Conservation (phyloP, 1,140 invertebrate species). For the Bombus sylvicola region DNA sequence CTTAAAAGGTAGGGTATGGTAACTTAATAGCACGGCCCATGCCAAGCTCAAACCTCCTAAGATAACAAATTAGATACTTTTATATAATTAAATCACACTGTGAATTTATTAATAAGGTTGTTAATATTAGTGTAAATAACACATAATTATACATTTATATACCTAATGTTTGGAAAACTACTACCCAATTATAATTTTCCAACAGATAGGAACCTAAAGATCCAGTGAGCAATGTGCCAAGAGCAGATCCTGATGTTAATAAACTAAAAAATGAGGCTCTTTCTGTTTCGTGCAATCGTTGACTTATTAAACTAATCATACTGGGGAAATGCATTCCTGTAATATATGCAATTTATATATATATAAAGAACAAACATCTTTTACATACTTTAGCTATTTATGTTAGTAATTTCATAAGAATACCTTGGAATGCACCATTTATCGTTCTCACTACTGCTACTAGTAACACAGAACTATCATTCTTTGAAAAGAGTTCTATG, state of each 20-base stretch:
- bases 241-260: slow-evolving; percentile 86
- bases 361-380: not conserved
- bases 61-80: slow-evolving; percentile 28
- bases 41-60: slow-evolving; percentile 83
- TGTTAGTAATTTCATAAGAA: slow-evolving; percentile 7
- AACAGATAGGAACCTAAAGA: slow-evolving; percentile 88
- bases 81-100: not conserved
- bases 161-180: slow-evolving; percentile 88
- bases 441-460: slow-evolving; percentile 85
- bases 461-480: slow-evolving; percentile 84
- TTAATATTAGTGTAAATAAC: not conserved
- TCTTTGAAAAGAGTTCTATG: slow-evolving; percentile 84
- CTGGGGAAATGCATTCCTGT: slow-evolving; percentile 88
- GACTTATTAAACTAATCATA: slow-evolving; percentile 88
- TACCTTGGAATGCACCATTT: slow-evolving; percentile 88
- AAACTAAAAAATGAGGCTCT: slow-evolving; percentile 88
- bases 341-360: slow-evolving; percentile 39
- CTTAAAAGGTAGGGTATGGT: slow-evolving; percentile 79
- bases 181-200: slow-evolving; percentile 87
- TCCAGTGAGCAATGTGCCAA: slow-evolving; percentile 87
- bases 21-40: slow-evolving; percentile 84
- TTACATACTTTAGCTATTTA: not conserved
- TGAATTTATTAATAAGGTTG: not conserved
- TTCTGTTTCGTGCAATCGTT: slow-evolving; percentile 86
- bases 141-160: slow-evolving; percentile 49